Conservation (phyloP, 1,140 invertebrate genomes). For the Euschistus heros region DNA sequence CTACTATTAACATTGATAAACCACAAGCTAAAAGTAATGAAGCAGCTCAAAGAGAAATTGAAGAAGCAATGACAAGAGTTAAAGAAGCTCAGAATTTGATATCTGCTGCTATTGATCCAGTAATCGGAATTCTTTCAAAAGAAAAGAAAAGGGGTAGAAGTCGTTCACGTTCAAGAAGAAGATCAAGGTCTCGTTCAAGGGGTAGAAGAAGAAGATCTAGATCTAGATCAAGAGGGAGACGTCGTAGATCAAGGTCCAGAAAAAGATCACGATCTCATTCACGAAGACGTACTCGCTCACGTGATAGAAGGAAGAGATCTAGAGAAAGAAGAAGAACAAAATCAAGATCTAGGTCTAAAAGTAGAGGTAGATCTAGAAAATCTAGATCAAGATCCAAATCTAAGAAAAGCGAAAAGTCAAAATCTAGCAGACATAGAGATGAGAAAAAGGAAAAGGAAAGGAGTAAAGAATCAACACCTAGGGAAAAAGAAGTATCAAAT, state of each 20-base stretch:
- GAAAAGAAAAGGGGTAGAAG: slow-evolving; percentile 56
- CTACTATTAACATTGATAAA: slow-evolving; percentile 81
- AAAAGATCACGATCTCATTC: slow-evolving; percentile 36
- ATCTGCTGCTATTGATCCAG: slow-evolving; percentile 82
- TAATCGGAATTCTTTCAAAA: slow-evolving; percentile 71
- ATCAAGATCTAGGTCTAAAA: slow-evolving; percentile 45
- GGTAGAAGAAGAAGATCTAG: slow-evolving; percentile 43
- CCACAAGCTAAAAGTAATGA: slow-evolving; percentile 91
- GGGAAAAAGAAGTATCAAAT: slow-evolving; percentile 33
- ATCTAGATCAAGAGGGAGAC: slow-evolving; percentile 45
- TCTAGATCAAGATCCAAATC: slow-evolving; percentile 32
- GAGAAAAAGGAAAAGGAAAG: slow-evolving; percentile 35
- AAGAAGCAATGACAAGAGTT: slow-evolving; percentile 92
- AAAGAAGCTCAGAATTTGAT: slow-evolving; percentile 92
- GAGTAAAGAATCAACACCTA: slow-evolving; percentile 30
- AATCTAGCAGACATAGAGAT: slow-evolving; percentile 36
- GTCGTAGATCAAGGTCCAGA: slow-evolving; percentile 51
- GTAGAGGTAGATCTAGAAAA: slow-evolving; percentile 35
- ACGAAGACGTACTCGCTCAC: slow-evolving; percentile 32
- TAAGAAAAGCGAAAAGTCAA: slow-evolving; percentile 35
- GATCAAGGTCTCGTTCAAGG: slow-evolving; percentile 42
- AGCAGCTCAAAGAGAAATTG: slow-evolving; percentile 87
- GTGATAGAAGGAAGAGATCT: slow-evolving; percentile 39
- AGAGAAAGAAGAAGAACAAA: slow-evolving; percentile 41
- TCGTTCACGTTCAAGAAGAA: slow-evolving; percentile 34